These are phyloP conservation scores for Mus pahari DNA, from an alignment of 2,113 vertebrate species.

Conservation along the genomic window DNA sequence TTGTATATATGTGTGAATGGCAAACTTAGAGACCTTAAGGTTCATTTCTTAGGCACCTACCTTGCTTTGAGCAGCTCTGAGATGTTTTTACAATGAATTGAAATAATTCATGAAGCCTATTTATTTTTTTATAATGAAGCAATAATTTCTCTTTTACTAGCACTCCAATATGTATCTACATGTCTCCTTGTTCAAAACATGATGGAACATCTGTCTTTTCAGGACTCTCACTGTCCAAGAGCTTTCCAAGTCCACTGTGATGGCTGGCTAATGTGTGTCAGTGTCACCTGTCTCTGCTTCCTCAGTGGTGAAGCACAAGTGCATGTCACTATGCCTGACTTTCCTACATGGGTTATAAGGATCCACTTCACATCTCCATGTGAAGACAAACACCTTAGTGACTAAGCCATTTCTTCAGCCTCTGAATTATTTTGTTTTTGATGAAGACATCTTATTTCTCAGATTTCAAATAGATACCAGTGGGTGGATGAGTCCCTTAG, in stretches of 20 bases:
- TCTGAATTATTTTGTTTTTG: neutral
- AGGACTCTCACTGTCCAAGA: neutral
- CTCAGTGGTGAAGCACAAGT: neutral
- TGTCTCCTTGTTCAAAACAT: too few relatives aligned
- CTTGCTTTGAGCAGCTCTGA: neutral
- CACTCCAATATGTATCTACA: neutral
- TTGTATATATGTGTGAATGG: neutral
- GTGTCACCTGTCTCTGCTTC: too few relatives aligned
- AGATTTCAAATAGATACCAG: neutral
- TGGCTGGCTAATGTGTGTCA: neutral
- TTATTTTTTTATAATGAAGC: neutral
- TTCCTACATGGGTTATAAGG: neutral
- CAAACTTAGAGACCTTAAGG: neutral
- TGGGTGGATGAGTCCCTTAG: fast-evolving
- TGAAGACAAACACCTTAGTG: neutral
- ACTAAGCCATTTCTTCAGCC: neutral
- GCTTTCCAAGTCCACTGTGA: neutral
- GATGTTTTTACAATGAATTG: neutral
- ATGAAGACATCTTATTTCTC: neutral
- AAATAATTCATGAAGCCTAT: neutral
- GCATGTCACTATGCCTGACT: neutral
- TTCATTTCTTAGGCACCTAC: neutral
- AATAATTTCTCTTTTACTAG: neutral
- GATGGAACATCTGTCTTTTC: neutral
- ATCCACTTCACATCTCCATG: neutral